Conservation (phyloP, 1,140 invertebrate species). For the Drosophila baimaii region DNA sequence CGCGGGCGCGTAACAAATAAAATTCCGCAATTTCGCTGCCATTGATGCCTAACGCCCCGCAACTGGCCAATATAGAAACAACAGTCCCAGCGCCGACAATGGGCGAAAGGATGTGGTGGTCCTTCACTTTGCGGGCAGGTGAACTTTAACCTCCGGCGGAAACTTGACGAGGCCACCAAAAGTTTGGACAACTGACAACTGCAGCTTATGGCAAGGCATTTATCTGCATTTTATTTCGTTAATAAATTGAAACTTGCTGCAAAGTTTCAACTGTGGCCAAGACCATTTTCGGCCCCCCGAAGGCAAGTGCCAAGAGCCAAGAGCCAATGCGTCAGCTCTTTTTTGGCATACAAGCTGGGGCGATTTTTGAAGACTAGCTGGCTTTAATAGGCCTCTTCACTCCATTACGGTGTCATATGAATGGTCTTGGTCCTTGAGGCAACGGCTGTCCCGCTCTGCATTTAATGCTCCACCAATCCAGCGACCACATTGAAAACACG, state of each 20-base stretch:
- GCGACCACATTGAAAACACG: slow-evolving; percentile 34
- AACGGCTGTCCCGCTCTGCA: slow-evolving; percentile 36
- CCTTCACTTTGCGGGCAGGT: too few relatives aligned
- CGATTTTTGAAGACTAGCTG: slow-evolving; percentile 36
- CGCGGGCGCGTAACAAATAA: slow-evolving; percentile 78
- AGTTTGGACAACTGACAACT: slow-evolving; percentile 63
- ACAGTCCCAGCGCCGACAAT: slow-evolving; percentile 12
- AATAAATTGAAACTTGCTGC: slow-evolving; percentile 79
- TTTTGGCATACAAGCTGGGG: slow-evolving; percentile 14
- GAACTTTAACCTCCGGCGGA: slow-evolving; percentile 36
- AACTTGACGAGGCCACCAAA: slow-evolving; percentile 73
- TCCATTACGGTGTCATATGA: slow-evolving; percentile 17
- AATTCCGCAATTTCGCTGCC: slow-evolving; percentile 67
- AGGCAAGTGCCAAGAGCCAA: slow-evolving; percentile 44
- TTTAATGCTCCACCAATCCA: slow-evolving; percentile 44
- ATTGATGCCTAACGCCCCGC: slow-evolving; percentile 60
- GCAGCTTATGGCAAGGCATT: slow-evolving; percentile 68
- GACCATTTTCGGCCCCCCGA: slow-evolving; percentile 19
- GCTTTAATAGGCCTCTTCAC: slow-evolving; percentile 57
- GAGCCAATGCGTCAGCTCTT: slow-evolving; percentile 42
- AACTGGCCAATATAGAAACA: slow-evolving; percentile 41
- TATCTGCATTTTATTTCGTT: slow-evolving; percentile 82
- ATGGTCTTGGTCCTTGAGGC: slow-evolving; percentile 18
- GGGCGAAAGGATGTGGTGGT: slow-evolving; percentile 6
- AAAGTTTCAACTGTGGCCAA: slow-evolving; percentile 58